These are phyloP conservation scores for Calliopsis andreniformis DNA, from an alignment of 1,140 invertebrate genomes.

Conservation along the genomic window DNA sequence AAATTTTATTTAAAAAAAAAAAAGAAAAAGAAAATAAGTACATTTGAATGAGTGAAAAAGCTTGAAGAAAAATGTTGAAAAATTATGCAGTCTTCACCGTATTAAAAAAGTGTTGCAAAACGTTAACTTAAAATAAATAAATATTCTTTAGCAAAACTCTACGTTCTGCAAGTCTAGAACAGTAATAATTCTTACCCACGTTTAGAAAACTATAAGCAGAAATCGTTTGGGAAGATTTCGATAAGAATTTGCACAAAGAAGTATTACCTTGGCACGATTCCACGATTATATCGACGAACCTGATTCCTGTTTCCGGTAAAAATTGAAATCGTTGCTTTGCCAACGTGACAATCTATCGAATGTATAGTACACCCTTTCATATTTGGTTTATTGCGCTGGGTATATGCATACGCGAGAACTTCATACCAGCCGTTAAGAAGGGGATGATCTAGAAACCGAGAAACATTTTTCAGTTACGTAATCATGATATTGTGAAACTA, in stretches of 20 bases:
- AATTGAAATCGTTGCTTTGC: slow-evolving; percentile 14
- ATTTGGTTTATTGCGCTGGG: not conserved
- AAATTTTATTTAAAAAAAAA: too few species aligned
- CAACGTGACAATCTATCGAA: slow-evolving; percentile 4
- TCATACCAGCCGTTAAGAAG: not conserved
- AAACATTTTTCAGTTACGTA: not conserved
- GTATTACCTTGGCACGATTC: not conserved
- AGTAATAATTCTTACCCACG: too few species aligned
- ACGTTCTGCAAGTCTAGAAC: too few species aligned
- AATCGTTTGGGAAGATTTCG: too few species aligned
- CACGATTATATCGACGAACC: slow-evolving; percentile 2
- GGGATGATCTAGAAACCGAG: not conserved
- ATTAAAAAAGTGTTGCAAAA: too few species aligned
- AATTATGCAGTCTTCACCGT: too few species aligned
- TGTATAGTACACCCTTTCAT: not conserved
- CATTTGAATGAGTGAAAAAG: too few species aligned
- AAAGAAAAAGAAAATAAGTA: too few species aligned
- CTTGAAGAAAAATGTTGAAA: too few species aligned
- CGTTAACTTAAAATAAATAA: too few species aligned
- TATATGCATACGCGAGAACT: not conserved
- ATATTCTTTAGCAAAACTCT: too few species aligned
- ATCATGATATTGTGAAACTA: not conserved
- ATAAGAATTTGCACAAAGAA: not conserved
- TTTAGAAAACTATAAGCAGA: too few species aligned
- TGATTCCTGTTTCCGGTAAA: not conserved